phyloP scores from a whole-genome alignment of 2,888 invertebrate genomes.

The Drosophila histrio region DNA sequence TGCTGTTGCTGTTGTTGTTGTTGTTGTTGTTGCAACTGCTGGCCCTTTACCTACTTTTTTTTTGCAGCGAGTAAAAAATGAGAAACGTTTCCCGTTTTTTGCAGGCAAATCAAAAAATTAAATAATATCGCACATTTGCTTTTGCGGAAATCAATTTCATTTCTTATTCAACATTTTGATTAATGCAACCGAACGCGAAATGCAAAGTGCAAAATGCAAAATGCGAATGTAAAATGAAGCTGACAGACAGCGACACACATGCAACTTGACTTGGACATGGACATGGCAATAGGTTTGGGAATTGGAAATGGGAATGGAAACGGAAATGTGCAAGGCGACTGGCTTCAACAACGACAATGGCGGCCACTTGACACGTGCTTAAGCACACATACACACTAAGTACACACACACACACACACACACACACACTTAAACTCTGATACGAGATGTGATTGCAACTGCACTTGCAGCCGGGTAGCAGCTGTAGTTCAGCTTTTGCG shows the following conservation, averaged over 20 bases:
- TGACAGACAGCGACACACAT: slow-evolving; percentile 33
- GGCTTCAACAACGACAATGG: slow-evolving; percentile 33
- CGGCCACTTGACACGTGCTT: slow-evolving; percentile 70
- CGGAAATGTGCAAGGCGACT: slow-evolving; percentile 19
- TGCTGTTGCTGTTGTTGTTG: background rate
- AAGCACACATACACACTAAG: slow-evolving; percentile 26
- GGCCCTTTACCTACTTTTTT: slow-evolving; percentile 7
- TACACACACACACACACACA: slow-evolving; percentile 5
- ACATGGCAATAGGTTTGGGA: no score
- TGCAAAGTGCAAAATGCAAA: slow-evolving; percentile 16
- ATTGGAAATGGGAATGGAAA: no score
- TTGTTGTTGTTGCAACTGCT: slow-evolving; percentile 7
- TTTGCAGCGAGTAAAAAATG: slow-evolving; percentile 29
- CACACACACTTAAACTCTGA: background rate
- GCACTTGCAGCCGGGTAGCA: slow-evolving; percentile 13
- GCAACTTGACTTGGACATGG: slow-evolving; percentile 32
- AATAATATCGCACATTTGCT: slow-evolving; percentile 70
- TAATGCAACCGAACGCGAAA: slow-evolving; percentile 61
- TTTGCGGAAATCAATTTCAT: slow-evolving; percentile 67
- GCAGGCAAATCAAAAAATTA: slow-evolving; percentile 55
- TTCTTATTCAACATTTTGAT: slow-evolving; percentile 81
- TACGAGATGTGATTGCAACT: slow-evolving; percentile 5
- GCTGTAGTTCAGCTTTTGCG: slow-evolving; percentile 49
- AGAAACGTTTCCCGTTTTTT: slow-evolving; percentile 41
- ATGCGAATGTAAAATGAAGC: slow-evolving; percentile 44